Evolutionary conservation across 2,888 invertebrate genomes (phyloP), one percentile per base, ranked within the genome.

Genomic region (Eupithecia vulgata): DNA sequence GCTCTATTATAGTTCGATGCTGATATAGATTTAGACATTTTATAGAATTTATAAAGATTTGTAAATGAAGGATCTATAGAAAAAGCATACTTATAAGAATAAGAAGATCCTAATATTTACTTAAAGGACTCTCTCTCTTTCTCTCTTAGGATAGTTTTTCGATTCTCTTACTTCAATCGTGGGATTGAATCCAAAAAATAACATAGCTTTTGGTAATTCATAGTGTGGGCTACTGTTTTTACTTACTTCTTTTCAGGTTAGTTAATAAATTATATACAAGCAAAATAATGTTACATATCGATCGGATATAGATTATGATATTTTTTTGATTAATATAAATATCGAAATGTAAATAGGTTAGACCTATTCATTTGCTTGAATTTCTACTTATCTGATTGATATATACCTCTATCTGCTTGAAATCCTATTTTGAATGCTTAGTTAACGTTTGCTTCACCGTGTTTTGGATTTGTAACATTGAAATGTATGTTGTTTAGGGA

Each of bases 1-100:
- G 83, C 82, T 82, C 85, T 88, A 90, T 85, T 80, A 82, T 76
- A 83, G 67, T 68, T 81, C 76, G 77, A 77, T 80, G 78, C 73
- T 72, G 76, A 79, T 77, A 77, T 73, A 37, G 13, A 40, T 73
- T 67, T 76, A 75, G 37, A 61, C 61, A 61, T 34, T 59, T 67
- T 52, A 64, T 21, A 59, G 17, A 42, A 15, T 52, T 68, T 15
- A 65, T 69, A 35, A 72, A 68, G n/a, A 65, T 37, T 35, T 65
- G 21, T 37, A 37, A 65, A 25, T 65, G 17, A 65, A 65, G 57
- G 37, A 65, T 40, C 65, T 65, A 65, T 6, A 37, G 65, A 65
- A 40, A 13, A 65, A 65, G 25, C 25, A 40, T 40, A 40, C 37
- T 37, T 42, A 65, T 40, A 61, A 61, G 57, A 57, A 61, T 61